Conservation (phyloP, 2,888 invertebrate species). For the Notodonta dromedarius region DNA sequence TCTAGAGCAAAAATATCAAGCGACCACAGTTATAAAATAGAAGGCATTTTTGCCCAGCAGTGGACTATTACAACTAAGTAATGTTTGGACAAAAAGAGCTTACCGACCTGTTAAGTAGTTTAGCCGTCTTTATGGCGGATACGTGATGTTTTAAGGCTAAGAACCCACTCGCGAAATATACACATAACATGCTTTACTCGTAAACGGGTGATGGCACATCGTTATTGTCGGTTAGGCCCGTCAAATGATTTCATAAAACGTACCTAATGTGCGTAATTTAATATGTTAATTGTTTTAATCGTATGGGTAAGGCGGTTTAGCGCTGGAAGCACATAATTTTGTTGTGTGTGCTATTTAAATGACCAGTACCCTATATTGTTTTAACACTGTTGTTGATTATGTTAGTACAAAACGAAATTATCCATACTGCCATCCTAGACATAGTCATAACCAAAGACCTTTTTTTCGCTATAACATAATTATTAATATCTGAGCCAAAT, state of each 20-base stretch:
- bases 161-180: conserved; percentile 21
- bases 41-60: background rate
- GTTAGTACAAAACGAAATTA: too few relatives aligned
- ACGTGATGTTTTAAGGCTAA: conserved; percentile 45
- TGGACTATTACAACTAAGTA: background rate
- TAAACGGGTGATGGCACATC: background rate
- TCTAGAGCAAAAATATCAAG: too few relatives aligned
- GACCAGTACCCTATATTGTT: too few relatives aligned
- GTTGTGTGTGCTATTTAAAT: too few relatives aligned
- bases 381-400: too few relatives aligned
- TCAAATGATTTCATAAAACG: background rate
- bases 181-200: conserved; percentile 1
- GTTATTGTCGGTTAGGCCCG: background rate
- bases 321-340: background rate
- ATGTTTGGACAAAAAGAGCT: background rate
- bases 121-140: conserved; percentile 24
- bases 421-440: too few relatives aligned
- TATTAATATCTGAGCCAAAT: too few relatives aligned
- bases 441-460: too few relatives aligned
- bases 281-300: background rate
- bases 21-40: background rate
- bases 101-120: background rate
- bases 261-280: background rate
- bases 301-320: background rate
- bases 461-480: too few relatives aligned